Percentiles rank a stretch among this genome's conserved stretches.
phyloP scores from a whole-genome alignment of 2,888 invertebrate genomes.

The Crioceris asparagi region DNA sequence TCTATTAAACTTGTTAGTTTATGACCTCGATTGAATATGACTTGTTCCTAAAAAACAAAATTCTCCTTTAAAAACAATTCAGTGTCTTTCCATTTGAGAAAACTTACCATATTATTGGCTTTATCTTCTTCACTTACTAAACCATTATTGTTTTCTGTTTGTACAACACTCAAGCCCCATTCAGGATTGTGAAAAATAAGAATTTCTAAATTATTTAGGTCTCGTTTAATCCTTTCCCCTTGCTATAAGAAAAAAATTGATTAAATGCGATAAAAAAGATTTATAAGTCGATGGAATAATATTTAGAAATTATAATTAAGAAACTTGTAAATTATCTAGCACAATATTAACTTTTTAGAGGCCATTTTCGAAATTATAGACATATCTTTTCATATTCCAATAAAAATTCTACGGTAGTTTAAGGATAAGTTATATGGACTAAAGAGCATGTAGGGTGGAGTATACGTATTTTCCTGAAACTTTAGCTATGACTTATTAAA shows the following conservation, averaged over 20 bases:
- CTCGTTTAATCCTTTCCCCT: slow-evolving; percentile 39
- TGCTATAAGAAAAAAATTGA: slow-evolving; percentile 31
- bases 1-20: slow-evolving; percentile 48
- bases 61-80: not conserved
- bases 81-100: slow-evolving; percentile 2
- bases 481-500: no score
- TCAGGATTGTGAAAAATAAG: slow-evolving; percentile 58
- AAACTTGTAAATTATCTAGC: no score
- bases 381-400: no score
- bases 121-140: slow-evolving; percentile 26
- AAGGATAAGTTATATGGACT: no score
- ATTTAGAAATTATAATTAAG: no score
- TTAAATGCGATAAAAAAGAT: no score
- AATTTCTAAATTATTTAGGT: slow-evolving; percentile 56
- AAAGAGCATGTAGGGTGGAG: no score
- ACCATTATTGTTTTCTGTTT: slow-evolving; percentile 33
- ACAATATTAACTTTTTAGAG: no score
- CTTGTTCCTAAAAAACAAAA: slow-evolving; percentile 37
- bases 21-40: slow-evolving; percentile 43
- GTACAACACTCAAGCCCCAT: slow-evolving; percentile 58
- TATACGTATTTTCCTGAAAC: no score
- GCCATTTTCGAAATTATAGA: no score
- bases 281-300: no score
- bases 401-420: no score
- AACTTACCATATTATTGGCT: slow-evolving; percentile 37